Evolutionary conservation across 2,113 vertebrate genomes (phyloP).

Genomic region (Spermophilus dauricus): DNA sequence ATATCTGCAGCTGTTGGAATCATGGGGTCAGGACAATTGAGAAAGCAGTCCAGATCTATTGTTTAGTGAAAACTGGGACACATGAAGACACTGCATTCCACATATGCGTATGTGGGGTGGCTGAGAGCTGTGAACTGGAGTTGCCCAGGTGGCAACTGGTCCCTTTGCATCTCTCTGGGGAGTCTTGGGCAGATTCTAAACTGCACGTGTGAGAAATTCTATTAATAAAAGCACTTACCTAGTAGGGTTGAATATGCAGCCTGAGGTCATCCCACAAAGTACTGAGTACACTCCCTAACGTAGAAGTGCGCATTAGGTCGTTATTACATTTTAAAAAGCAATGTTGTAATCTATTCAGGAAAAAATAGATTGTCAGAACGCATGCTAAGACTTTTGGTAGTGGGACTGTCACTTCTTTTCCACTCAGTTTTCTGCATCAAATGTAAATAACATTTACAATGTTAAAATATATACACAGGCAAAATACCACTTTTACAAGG

Average conservation of each 20-base stretch:
- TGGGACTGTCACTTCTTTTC: not conserved
- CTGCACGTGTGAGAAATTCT: not conserved
- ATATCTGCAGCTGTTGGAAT: not conserved
- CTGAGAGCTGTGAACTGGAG: not conserved
- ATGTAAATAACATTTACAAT: not conserved
- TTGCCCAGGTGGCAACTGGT: no score
- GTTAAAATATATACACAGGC: not conserved
- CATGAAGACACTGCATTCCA: no score
- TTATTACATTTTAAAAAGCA: not conserved
- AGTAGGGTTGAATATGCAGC: not conserved
- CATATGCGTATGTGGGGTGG: fast-evolving
- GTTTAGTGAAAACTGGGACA: not conserved
- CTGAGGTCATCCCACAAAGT: not conserved
- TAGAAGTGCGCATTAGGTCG: not conserved
- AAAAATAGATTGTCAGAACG: not conserved
- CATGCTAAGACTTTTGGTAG: not conserved
- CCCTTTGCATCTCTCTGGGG: not conserved
- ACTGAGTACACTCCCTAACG: not conserved
- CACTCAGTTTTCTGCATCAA: slow-evolving; percentile 22
- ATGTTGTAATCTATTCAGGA: not conserved
- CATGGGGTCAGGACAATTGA: fast-evolving
- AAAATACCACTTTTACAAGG: not conserved
- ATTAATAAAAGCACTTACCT: not conserved
- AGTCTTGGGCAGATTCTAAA: not conserved
- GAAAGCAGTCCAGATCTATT: not conserved